Evolutionary conservation across 2,888 invertebrate species (phyloP), one percentile per base, ranked within the genome.

Genomic region (Hyles lineata): DNA sequence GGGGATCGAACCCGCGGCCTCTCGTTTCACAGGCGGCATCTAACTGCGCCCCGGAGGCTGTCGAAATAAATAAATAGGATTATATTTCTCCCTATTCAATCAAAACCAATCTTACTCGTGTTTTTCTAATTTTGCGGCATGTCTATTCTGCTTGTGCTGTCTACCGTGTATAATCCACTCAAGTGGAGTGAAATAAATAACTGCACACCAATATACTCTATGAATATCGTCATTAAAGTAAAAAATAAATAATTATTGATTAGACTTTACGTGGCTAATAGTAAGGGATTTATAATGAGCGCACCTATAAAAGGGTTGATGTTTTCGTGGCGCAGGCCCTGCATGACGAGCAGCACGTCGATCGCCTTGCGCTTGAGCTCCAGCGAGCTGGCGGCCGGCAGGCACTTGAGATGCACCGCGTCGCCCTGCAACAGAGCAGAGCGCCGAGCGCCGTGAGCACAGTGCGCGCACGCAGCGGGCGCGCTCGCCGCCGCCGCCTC

Each of bases 291-390:
- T 19, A 55, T n/a, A 43, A 11, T 11, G 15, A 43, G 43, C 15
- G 43, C 43, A 95, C 95, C 98, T 79, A 98, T 96, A 82, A 98
- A 95, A 0, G 98, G 97, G 90, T 98, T 98, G 52, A 99, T 92
- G 88, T 99, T 99, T 89, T 99, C 99, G 88, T 99, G 98, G 0
- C 98, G 96, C 77, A 99, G 91, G 59, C 97, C 97, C 87, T 98
- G 98, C 82, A 98, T 95, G 89, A 96, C 95, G 63, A 97, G 96
- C 74, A 98, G 91, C 67, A 97, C 95, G 85, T 98, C 98, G 91
- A 97, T 96, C 1, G 98, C 96, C 89, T 97, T 98, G 75, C 96
- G 96, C 84, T 97, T 97, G 81, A 98, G 94, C 89, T 98, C 98
- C 76, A 97, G 96, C 1, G 92, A 87, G 0, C 91, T 90, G 21